Conservation (phyloP, 2,113 vertebrate genomes). For the Dolichallabes microphthalmus region DNA sequence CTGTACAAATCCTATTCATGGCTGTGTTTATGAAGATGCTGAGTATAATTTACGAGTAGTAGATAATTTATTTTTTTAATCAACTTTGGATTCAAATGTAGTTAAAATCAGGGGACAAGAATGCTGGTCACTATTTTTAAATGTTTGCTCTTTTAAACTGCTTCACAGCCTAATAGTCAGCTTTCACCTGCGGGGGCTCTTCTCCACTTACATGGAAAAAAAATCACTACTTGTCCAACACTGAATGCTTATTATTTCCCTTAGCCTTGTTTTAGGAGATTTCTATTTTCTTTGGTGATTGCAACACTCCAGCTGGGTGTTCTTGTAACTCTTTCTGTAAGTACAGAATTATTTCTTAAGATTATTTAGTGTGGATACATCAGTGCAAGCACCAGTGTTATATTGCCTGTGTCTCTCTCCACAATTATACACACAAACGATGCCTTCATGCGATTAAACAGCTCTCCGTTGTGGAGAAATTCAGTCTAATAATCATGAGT, state of each 20-base stretch:
- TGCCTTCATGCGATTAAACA: neutral
- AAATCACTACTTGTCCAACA: neutral
- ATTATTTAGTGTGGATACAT: neutral
- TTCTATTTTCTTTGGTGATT: neutral
- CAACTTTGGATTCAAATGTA: conserved; percentile 16
- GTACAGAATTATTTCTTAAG: conserved; percentile 10
- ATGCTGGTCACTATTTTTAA: conserved; percentile 62
- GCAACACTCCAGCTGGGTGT: neutral
- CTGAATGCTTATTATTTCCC: neutral
- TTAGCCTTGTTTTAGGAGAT: neutral
- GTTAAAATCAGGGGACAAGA: conserved; percentile 65
- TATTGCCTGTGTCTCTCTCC: neutral
- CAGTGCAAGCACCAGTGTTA: neutral
- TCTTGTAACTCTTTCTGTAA: neutral
- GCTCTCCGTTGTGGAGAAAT: neutral
- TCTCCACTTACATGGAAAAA: neutral
- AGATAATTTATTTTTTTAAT: no score
- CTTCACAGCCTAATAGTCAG: neutral
- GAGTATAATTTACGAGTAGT: neutral
- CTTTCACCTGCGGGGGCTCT: neutral
- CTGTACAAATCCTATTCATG: neutral
- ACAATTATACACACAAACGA: neutral
- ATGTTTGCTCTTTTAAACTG: conserved; percentile 43
- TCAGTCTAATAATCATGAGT: neutral
- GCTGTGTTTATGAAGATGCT: neutral